Evolutionary conservation across 2,888 invertebrate species (phyloP).

Genomic region (Cephus sareptanus): DNA sequence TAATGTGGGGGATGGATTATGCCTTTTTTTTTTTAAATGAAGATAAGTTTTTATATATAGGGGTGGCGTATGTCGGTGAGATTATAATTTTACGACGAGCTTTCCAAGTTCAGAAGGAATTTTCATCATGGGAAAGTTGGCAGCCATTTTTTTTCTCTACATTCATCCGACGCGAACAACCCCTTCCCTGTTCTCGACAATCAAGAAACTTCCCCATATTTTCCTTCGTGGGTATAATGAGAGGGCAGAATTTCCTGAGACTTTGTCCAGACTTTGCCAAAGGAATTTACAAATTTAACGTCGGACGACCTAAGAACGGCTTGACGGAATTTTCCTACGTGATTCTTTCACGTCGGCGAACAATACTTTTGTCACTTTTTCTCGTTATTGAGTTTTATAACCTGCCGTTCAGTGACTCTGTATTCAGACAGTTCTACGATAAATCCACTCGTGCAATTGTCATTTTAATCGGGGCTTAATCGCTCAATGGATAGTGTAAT

Average conservation of each 20-base stretch:
- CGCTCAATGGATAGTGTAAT: neutral
- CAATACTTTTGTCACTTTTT: neutral
- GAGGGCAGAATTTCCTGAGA: neutral
- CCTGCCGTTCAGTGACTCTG: neutral
- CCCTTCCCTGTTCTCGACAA: neutral
- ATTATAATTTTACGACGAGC: constrained; percentile 1
- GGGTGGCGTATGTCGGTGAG: neutral
- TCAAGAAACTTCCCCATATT: neutral
- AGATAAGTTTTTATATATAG: neutral
- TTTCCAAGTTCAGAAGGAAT: neutral
- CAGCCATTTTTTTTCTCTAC: neutral
- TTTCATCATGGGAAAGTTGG: neutral
- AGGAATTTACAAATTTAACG: neutral
- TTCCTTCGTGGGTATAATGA: neutral
- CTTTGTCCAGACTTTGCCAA: neutral
- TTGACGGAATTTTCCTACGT: neutral
- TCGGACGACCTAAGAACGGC: neutral
- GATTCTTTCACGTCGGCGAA: neutral
- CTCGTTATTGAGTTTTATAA: neutral
- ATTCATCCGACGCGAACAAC: neutral
- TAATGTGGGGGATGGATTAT: neutral
- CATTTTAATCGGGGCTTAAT: neutral
- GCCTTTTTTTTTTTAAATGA: neutral
- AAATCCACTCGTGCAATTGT: neutral
- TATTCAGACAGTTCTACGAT: neutral